Percentiles rank a stretch among this genome's conserved stretches.
phyloP scores from a whole-genome alignment of 2,888 invertebrate species.

The Aphodius granarius region DNA sequence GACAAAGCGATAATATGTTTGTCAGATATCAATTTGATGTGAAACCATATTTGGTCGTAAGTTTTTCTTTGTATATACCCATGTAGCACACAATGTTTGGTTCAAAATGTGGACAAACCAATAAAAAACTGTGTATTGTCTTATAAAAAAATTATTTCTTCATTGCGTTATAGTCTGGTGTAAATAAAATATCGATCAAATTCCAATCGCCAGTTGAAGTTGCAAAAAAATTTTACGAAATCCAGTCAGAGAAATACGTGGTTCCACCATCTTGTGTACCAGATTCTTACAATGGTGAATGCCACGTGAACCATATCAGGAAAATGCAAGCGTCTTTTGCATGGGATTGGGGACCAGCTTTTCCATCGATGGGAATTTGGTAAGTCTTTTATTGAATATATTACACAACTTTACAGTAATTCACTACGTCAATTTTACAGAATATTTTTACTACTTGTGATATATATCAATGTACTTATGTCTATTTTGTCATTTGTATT shows the following conservation, averaged over 20 bases:
- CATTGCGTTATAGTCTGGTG: conserved; percentile 40
- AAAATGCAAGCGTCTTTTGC: conserved; percentile 94
- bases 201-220: conserved; percentile 49
- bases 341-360: conserved; percentile 98
- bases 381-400: conserved; percentile 54
- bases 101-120: too few species aligned
- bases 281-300: conserved; percentile 78
- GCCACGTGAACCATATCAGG: conserved; percentile 87
- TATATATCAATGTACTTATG: too few species aligned
- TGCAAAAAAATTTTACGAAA: conserved; percentile 38
- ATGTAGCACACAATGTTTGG: too few species aligned
- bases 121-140: background rate
- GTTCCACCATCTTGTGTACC: conserved; percentile 81
- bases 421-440: too few species aligned
- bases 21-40: conserved; percentile 73
- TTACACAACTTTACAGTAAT: background rate
- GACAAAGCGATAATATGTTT: conserved; percentile 82
- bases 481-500: too few species aligned
- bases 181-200: conserved; percentile 47
- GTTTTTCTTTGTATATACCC: too few species aligned
- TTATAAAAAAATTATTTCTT: background rate
- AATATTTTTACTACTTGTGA: too few species aligned
- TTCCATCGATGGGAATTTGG: conserved; percentile 94
- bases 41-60: conserved; percentile 61
- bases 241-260: conserved; percentile 47